Base-by-base conservation (phyloP, 2,888 invertebrate genomes). In the Piscicola geometra region DNA sequence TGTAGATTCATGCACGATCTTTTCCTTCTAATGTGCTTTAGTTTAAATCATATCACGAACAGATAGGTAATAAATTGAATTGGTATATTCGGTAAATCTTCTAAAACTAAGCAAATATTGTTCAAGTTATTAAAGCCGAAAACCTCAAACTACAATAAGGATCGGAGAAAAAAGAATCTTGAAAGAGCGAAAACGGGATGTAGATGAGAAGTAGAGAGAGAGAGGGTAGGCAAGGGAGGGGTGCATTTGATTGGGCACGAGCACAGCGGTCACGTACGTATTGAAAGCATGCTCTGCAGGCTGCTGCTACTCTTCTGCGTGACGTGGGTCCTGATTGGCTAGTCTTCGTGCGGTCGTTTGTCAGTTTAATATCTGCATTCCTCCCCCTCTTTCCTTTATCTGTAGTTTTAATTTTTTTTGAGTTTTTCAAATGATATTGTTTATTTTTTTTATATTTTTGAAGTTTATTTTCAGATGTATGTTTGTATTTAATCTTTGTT, bases 271-370 rank as follows among this genome's bases (percentile, higher is more conserved):
- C 60, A 56, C 60, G 60, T 56, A n/a, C n/a, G 60, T 5, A 21
- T 21, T 25, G 60, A 5, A 56, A 56, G 60, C 60, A 56, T n/a
- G 50, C 50, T 47, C 12, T 30, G n/a, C 33, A n/a, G n/a, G 73
- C 64, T 50, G 73, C 73, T 56, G 73, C 64, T 56, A 50, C 52
- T 52, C 41, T 71, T 30, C 71, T 71, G 32, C 68, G 50, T 67
- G 72, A 64, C 71, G 41, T 28, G 68, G n/a, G 32, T 66, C 25
- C 28, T 52, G 33, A 72, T 69, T 73, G 68, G 68, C 30, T 35
- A 15, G 36, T 47, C 41, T 70, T 74, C 33, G n/a, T 74, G 68
- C 35, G 0, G 9, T 70, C 35, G 30, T 72, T 9, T 72, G 30
- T 32, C 28, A 52, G 33, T 67, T 72, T 66, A 25, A 35, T 74